Percentiles rank a stretch among this genome's conserved stretches.
phyloP scores from a whole-genome alignment of 1,140 invertebrate species.

The Drosophila ohnishii region DNA sequence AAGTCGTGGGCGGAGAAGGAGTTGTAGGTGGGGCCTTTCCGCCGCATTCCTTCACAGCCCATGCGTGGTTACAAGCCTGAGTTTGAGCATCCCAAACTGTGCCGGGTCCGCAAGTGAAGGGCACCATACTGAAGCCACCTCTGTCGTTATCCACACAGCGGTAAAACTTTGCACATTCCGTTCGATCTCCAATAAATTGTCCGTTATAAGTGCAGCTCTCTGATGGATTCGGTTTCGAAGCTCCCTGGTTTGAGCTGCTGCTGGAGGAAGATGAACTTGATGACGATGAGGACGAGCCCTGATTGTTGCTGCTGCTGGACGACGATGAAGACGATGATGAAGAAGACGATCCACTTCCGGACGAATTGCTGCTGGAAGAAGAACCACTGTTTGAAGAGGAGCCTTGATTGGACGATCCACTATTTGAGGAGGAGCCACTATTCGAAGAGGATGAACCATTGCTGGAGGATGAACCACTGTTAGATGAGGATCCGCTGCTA shows the following conservation, averaged over 20 bases:
- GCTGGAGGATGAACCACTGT: constrained; percentile 18
- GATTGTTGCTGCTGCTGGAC: constrained; percentile 34
- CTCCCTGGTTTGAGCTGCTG: constrained; percentile 17
- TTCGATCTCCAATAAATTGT: constrained; percentile 85
- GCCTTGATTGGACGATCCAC: constrained; percentile 5
- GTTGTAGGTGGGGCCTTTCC: constrained; percentile 34
- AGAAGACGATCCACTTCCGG: constrained; percentile 8
- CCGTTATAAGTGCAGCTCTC: constrained; percentile 83
- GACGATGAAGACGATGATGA: constrained; percentile 12
- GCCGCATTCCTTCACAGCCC: constrained; percentile 70
- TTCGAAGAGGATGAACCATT: constrained; percentile 52
- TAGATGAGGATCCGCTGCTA: neutral
- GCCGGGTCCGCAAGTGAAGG: constrained; percentile 87
- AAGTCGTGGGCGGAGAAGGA: constrained; percentile 12
- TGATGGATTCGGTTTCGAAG: constrained; percentile 50
- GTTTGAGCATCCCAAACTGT: constrained; percentile 87
- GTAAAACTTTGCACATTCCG: constrained; percentile 88
- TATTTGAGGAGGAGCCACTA: constrained; percentile 21
- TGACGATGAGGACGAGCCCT: constrained; percentile 38
- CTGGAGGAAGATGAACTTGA: constrained; percentile 35
- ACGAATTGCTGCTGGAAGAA: constrained; percentile 3
- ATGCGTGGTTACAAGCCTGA: constrained; percentile 86
- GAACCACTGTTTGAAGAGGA: constrained; percentile 19
- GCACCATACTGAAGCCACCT: constrained; percentile 85
- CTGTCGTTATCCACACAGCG: constrained; percentile 86